Percentiles rank a stretch among this genome's conserved stretches.
Evolutionary conservation across 2,113 vertebrate species (phyloP).

Genomic region (Mugil cephalus): DNA sequence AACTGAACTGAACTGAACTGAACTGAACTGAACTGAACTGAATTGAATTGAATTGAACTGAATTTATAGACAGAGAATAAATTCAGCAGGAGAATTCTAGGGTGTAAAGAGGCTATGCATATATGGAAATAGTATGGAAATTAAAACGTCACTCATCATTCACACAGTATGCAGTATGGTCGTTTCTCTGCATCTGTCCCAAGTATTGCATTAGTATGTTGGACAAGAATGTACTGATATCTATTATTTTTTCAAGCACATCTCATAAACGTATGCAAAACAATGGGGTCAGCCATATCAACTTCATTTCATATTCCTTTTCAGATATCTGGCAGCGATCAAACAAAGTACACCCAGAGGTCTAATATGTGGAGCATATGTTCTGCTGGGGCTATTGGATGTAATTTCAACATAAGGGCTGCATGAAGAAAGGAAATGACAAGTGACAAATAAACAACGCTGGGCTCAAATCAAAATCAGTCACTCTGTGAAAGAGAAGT

Average conservation of each 20-base stretch:
- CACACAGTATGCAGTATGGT: not conserved
- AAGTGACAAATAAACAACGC: constrained; percentile 48
- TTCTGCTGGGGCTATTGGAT: not conserved
- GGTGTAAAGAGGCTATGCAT: rapidly evolving
- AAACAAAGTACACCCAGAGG: not conserved
- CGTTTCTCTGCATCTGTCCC: constrained; percentile 9
- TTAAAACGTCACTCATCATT: constrained; percentile 5
- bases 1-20: too few species aligned
- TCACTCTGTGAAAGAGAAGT: constrained; percentile 18
- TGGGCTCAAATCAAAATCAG: constrained; percentile 25
- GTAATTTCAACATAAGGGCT: constrained; percentile 6
- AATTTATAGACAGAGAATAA: not conserved
- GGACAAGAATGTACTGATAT: not conserved
- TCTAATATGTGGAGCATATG: constrained; percentile 2
- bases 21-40: too few species aligned
- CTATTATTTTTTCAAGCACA: not conserved
- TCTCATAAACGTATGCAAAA: not conserved
- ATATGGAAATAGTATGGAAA: not conserved
- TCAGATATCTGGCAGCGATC: not conserved
- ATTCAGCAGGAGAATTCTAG: not conserved
- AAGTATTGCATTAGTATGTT: constrained; percentile 3
- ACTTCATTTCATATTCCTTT: not conserved
- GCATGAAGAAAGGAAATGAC: constrained; percentile 19
- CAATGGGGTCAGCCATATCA: not conserved
- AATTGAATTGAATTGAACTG: too few species aligned